Base-by-base conservation (phyloP, 1,140 invertebrate species). In the Neelides sp. region DNA sequence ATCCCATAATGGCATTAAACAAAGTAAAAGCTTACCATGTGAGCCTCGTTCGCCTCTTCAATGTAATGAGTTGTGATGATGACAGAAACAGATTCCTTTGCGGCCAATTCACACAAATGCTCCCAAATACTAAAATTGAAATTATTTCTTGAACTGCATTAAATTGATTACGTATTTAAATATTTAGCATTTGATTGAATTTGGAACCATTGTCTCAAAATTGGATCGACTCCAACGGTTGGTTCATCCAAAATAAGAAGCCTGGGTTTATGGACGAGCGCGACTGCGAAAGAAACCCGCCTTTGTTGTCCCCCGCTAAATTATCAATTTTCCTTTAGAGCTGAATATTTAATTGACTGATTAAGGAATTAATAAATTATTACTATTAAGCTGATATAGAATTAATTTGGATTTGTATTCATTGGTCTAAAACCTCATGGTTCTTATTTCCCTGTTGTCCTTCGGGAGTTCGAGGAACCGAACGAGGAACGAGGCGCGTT, bases 51-150 rank as follows among this genome's bases (percentile, higher is more conserved):
- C 1, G 87, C 80, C 69, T 95, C 91, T 64, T 94, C 89, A 36
- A 94, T 91, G 62, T 95, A 95, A 71, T 95, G 90, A 10, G 90
- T 95, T 0, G 90, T 95, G 37, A 95, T 91, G 32, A 95, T 80
- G 24, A 75, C 69, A 13, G 71, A 73, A 8, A 67, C 73, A n/a
- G 52, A 43, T 20, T 64, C 62, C 46, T 56, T 63, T 57, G 54
- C 59, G 45, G 68, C 65, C 10, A 75, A 65, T n/a, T 68, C 64
- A 4, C 72, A 54, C 20, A 75, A 52, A 61, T 74, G 69, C 34
- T 70, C 64, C 73, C 72, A 75, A 41, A 75, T 75, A 44, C 68
- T 73, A 26, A 37, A 39, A 13, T 49, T 59, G 50, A 59, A 69
- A 69, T 71, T 64, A 84, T 85, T 78, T 82, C 65, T 89, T n/a